Evolutionary conservation across 2,888 invertebrate genomes (phyloP).

Genomic region (Cybosia mesomella): DNA sequence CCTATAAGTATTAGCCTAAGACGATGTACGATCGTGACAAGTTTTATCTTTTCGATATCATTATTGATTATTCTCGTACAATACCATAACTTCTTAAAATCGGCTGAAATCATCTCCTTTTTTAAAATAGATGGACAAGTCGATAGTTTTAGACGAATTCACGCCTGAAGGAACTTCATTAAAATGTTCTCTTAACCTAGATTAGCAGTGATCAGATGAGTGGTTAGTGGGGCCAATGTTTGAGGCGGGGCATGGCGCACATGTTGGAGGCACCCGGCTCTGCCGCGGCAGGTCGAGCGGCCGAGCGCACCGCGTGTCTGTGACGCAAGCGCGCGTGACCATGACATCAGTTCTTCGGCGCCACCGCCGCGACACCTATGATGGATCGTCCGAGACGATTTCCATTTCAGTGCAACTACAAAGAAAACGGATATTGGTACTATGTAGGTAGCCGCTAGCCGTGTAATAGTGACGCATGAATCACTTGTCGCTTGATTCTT

Average conservation of each 20-base stretch:
- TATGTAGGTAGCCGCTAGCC: slow-evolving; percentile 34
- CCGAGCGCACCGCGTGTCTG: slow-evolving; percentile 37
- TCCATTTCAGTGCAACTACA: slow-evolving; percentile 56
- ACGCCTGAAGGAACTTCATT: slow-evolving; percentile 45
- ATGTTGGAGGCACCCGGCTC: slow-evolving; percentile 45
- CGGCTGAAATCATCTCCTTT: slow-evolving; percentile 1
- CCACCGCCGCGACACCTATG: slow-evolving; percentile 65
- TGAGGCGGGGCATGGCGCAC: slow-evolving; percentile 51
- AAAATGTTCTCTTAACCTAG: slow-evolving; percentile 59
- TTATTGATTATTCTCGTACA: neutral
- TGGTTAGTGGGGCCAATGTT: slow-evolving; percentile 66
- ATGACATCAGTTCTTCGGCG: slow-evolving; percentile 73
- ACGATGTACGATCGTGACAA: slow-evolving; percentile 19
- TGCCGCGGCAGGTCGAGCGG: slow-evolving; percentile 15
- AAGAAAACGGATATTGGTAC: slow-evolving; percentile 49
- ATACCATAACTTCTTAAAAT: neutral
- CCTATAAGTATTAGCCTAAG: slow-evolving; percentile 21
- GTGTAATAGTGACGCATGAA: slow-evolving; percentile 37
- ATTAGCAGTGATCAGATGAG: slow-evolving; percentile 60
- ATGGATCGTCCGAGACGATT: slow-evolving; percentile 62
- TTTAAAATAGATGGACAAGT: neutral
- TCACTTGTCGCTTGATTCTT: slow-evolving; percentile 31
- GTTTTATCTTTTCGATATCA: slow-evolving; percentile 16
- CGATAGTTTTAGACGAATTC: slow-evolving; percentile 38
- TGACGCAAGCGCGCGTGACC: slow-evolving; percentile 81